Base-by-base conservation (phyloP, 2,888 invertebrate species). In the Linnaemya tessellans region DNA sequence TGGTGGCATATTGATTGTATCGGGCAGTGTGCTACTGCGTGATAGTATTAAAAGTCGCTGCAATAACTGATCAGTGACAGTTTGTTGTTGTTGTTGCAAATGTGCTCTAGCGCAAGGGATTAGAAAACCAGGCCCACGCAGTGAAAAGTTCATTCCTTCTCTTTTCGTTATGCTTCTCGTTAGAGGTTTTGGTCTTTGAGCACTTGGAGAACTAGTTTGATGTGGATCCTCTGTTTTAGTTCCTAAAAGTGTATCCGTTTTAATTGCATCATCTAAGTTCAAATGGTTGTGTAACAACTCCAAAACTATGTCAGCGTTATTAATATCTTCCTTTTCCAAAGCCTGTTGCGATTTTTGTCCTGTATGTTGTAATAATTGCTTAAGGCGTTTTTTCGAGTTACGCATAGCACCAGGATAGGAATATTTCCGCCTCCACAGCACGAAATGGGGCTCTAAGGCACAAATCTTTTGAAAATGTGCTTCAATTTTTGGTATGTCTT, bases 391-490 rank as follows among this genome's bases (percentile, higher is more conserved):
- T 49, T 88, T 90, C 0, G 88, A 89, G 54, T 87, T 88, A 5
- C 88, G 88, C 5, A 86, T 82, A 0, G 87, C 88, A 3, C 90
- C 89, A 0, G 97, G 97, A 91, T 96, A 97, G 0, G 97, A 97
- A 79, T 96, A 95, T 91, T 97, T 97, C 82, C 97, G 94, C 0
- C 90, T 89, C 97, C 97, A 97, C 0, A 97, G 92, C 67, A 97
- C 92, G 89, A 97, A 97, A 71, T 95, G 94, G 0, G 96, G 96
- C 90, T 97, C 97, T 84, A 94, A 94, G 81, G 95, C 94, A 91
- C 97, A 97, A 8, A 97, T 95, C 79, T 96, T 95, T 90, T 97
- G 97, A 91, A 97, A 97, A 91, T 97, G 96, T 30, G 96, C 95
- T 90, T 97, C 97, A 88, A 97, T 95, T 87, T 95, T 95, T 3